Base-by-base conservation (phyloP, 2,888 invertebrate genomes). In the Endotricha flammealis region DNA sequence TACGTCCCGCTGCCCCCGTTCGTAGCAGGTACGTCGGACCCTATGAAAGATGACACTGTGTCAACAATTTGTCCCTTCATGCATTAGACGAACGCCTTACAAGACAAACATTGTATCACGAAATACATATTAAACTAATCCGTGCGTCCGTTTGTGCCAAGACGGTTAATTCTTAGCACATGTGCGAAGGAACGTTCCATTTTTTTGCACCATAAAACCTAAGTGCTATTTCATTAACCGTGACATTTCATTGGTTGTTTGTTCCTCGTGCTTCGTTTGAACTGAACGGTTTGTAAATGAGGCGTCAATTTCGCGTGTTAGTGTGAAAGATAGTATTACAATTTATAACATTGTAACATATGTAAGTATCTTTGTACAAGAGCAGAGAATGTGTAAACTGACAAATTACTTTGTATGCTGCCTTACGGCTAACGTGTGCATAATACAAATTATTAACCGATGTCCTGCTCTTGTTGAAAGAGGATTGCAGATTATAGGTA, bases 151-250 rank as follows among this genome's bases (percentile, higher is more conserved):
- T 73, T 51, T 32, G 43, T 45, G 22, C 6, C 46, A 57, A 64
- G 56, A 49, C 60, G 58, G 66, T 69, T 81, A 81, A 82, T 79
- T 80, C 71, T 57, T 58, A 61, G 62, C 83, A 85, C 78, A 73
- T 83, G 81, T 80, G 72, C 36, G 41, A 25, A 46, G 41, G 42
- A 46, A 46, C 54, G 53, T 50, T 47, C 34, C 35, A 50, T 72
- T 85, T 80, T n/a, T 82, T 85, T 82, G 79, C 74, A 60, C 64
- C 67, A 60, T 75, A 66, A 75, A 75, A 61, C 53, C 59, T 77
- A 80, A 82, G 76, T 76, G 80, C 57, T 77, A 73, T 83, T 85
- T 83, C 76, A 83, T 83, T 75, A 68, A 61, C 70, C 77, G 70
- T 81, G 67, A 69, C 65, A 56, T 64, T 64, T 58, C 52, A 53